Base-by-base conservation (phyloP, 2,113 vertebrate genomes). In the Cephalopholis sonnerati region DNA sequence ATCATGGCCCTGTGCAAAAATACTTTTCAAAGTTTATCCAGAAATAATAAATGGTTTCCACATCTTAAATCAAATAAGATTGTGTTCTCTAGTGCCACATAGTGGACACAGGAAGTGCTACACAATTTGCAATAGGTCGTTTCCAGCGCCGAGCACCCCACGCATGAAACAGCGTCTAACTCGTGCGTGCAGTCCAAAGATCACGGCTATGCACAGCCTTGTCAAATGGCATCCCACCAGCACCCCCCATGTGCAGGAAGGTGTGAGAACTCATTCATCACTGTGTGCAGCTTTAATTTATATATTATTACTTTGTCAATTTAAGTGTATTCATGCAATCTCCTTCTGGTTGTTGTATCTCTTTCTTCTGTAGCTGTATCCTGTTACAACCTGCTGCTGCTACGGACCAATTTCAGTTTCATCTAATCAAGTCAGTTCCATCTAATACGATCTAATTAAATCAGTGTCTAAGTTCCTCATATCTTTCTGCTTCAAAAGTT, bases 361-460 rank as follows among this genome's bases (percentile, higher is more conserved):
- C 0, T 63, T 61, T 72, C 20, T 57, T 66, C 39, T 63, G 57
- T 22, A 13, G 29, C 53, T 58, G 24, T 3, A 70, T 79, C 64
- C 22, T 50, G 61, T 74, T 72, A 76, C 62, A 66, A 72, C 76
- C 0, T 74, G 73, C 63, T 70, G 25, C 41, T 62, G 53, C 39
- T 53, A 25, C 16, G 36, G 69, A 44, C 72, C 50, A 50, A 15
- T 81, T 80, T 74, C 39, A 1, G 1, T 69, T 81, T 79, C 65
- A 69, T 44, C 48, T 50, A 83, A 79, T 82, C 64, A 6, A 75
- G 84, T 83, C 69, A 51, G 41, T 77, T 84, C 75, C 0, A 63
- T 85, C 53, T 48, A 87, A 78, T 74, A 24, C 59, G 50, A 73
- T 74, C 10, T 75, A 54, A 82, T 84, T 82, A 84, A 87, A 84